Conservation (phyloP, 2,797 vertebrate genomes). For the Poecilia picta region DNA sequence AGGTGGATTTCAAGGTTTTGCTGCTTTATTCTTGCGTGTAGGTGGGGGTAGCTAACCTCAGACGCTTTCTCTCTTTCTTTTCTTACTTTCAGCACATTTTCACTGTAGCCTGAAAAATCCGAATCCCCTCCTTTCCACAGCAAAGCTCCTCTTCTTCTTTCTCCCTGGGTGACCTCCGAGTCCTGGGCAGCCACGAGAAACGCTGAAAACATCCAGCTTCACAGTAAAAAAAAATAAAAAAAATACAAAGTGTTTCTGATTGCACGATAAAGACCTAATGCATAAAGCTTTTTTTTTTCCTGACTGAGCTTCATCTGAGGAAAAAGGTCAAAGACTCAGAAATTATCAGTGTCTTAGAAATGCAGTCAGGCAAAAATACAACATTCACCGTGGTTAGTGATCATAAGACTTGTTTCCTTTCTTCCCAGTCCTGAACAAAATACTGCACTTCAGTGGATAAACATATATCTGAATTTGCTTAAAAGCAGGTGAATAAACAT, state of each 20-base stretch:
- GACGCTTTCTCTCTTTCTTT: slow-evolving; percentile 12
- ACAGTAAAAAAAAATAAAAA: neutral
- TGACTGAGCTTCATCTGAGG: neutral
- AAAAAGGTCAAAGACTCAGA: slow-evolving; percentile 1
- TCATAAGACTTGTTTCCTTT: neutral
- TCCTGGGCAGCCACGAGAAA: slow-evolving; percentile 25
- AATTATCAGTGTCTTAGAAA: neutral
- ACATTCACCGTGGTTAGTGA: neutral
- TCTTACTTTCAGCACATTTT: slow-evolving; percentile 26
- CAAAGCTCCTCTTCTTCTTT: slow-evolving; percentile 19
- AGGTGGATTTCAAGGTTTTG: slow-evolving; percentile 63
- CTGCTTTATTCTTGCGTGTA: slow-evolving; percentile 46
- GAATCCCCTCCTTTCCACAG: slow-evolving; percentile 16
- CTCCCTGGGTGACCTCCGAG: slow-evolving; percentile 29
- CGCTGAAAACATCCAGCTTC: neutral
- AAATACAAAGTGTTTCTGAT: neutral
- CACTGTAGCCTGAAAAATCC: slow-evolving; percentile 31
- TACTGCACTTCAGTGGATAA: neutral
- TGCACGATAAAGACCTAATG: neutral
- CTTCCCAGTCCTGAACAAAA: neutral
- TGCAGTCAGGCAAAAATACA: neutral
- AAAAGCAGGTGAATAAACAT: neutral
- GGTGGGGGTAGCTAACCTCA: slow-evolving; percentile 52
- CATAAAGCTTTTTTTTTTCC: neutral
- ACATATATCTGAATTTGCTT: neutral